Evolutionary conservation across 2,888 invertebrate species (phyloP), one percentile per base, ranked within the genome.

Genomic region (Epirrita christyi): DNA sequence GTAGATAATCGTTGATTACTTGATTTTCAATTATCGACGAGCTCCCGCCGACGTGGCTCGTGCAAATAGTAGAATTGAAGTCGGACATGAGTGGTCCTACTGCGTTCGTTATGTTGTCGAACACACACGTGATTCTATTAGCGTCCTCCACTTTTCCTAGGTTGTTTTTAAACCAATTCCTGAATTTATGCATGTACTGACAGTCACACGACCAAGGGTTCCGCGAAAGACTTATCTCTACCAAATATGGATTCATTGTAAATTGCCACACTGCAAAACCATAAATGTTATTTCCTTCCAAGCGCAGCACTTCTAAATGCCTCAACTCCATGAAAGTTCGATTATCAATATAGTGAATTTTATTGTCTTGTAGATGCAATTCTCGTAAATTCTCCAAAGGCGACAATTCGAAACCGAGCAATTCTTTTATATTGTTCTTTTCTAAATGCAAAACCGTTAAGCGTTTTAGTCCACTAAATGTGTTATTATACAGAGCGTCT

Each of bases 191-290:
- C 73, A 97, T 88, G 84, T 96, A 97, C 71, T 94, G 94, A 88
- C 98, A 98, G 80, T 97, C 97, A 86, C 98, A 98, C 65, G 96
- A 96, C 98, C 98, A 98, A 47, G 96, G 95, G 83, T 98, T 98
- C 72, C 95, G 95, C 55, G 96, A 94, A 64, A 98, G 92, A 52
- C 95, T 95, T 72, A 98, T 95, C 85, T 96, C 96, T n/a, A 96
- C 96, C 76, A 98, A 93, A 88, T 97, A 97, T 15, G 97, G 96
- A 89, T 97, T 97, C 73, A 94, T 88, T 59, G 94, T 93, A 78
- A 98, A 94, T 83, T 96, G 96, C 97, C 97, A 97, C 70, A 97
- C 96, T 70, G 96, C 95, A 78, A 97, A 97, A 64, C 95, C 94
- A 73, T 94, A 93, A 77, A 98, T 93, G 63, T 94, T 94, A 88